A percentile compares a stretch with the other conserved stretches of the same genome.
phyloP scores from a whole-genome alignment of 2,888 invertebrate genomes.

The Drepanosiphum platanoidis region DNA sequence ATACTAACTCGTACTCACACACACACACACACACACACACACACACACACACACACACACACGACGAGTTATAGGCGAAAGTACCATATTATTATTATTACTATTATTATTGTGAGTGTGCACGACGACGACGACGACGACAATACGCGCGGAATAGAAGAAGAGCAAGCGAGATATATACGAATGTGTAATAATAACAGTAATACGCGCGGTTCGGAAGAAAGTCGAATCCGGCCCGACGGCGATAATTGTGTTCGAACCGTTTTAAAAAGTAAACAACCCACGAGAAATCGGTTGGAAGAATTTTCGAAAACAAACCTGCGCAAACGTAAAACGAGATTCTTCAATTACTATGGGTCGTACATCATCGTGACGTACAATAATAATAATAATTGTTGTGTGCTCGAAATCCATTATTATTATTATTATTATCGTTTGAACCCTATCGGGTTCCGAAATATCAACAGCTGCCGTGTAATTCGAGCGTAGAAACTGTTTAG shows the following conservation, averaged over 20 bases:
- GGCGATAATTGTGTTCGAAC: slow-evolving; percentile 5
- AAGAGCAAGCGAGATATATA: background rate
- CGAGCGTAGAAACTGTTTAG: background rate
- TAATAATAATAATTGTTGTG: slow-evolving; percentile 22
- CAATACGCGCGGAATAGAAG: background rate
- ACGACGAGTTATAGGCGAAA: background rate
- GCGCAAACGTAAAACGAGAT: background rate
- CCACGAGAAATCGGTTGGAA: slow-evolving; percentile 1
- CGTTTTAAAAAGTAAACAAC: slow-evolving; percentile 29
- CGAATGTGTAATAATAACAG: background rate
- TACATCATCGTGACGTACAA: background rate
- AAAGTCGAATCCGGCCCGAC: background rate
- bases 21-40: background rate
- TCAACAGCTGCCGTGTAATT: slow-evolving; percentile 5
- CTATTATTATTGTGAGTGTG: background rate
- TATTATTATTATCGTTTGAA: background rate
- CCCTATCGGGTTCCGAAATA: background rate
- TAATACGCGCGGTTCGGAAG: background rate
- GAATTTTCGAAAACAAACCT: slow-evolving; percentile 19
- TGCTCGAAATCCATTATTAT: slow-evolving; percentile 16
- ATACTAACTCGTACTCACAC: background rate
- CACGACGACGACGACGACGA: background rate
- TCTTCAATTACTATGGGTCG: background rate
- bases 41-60: background rate
- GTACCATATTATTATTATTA: background rate